phyloP scores from a whole-genome alignment of 2,888 invertebrate species.

The Belgica antarctica region DNA sequence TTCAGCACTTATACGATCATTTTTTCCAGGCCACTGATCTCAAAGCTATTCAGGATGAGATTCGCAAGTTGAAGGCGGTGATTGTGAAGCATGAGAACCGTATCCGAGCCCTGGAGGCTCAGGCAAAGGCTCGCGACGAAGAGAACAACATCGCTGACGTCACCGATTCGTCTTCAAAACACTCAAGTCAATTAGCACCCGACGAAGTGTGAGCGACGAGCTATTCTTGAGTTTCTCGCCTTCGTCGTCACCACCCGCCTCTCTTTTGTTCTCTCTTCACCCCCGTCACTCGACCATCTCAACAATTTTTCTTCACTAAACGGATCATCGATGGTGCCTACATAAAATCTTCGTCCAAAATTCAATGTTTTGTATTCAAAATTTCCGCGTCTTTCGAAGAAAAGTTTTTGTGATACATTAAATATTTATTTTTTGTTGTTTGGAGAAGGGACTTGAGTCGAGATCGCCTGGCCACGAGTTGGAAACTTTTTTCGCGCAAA shows the following conservation, averaged over 20 bases:
- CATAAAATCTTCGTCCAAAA: neutral
- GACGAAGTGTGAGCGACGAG: slow-evolving; percentile 50
- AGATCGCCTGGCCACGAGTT: no score
- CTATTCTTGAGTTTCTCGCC: no score
- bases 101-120: slow-evolving; percentile 54
- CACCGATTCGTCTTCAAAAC: slow-evolving; percentile 4
- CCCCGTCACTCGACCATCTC: neutral
- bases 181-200: slow-evolving; percentile 47
- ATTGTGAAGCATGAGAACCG: slow-evolving; percentile 88
- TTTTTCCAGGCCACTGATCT: slow-evolving; percentile 68
- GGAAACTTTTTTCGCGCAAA: no score
- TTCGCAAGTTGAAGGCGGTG: slow-evolving; percentile 88
- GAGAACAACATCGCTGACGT: slow-evolving; percentile 46
- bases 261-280: slow-evolving; percentile 3
- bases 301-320: neutral
- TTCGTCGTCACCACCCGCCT: neutral
- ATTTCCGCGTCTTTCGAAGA: neutral
- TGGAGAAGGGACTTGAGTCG: slow-evolving; percentile 35
- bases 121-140: slow-evolving; percentile 50
- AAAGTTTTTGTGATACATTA: slow-evolving; percentile 33
- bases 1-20: neutral
- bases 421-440: slow-evolving; percentile 1
- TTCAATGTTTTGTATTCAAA: slow-evolving; percentile 3
- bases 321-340: slow-evolving; percentile 11
- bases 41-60: slow-evolving; percentile 83